Evolutionary conservation across 1,140 invertebrate genomes (phyloP), one percentile per base, ranked within the genome.

Genomic region (Drosophila varians): DNA sequence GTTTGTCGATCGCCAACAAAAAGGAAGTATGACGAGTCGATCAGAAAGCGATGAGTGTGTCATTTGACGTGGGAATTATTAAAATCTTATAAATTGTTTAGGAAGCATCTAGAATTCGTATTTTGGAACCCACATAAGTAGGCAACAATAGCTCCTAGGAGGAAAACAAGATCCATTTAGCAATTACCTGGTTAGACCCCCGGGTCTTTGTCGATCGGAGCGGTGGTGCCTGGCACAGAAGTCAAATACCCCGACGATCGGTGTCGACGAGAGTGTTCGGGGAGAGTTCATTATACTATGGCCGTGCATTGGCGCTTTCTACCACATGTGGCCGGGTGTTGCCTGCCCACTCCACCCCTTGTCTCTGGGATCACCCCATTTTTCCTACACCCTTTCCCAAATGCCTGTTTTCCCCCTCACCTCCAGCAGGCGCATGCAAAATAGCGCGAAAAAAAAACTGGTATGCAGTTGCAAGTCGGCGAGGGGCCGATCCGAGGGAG

Each of bases 371-470:
- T n/a, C 18, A 9, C 45, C 26, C 25, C 45, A 49, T 18, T 31
- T 26, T 36, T 18, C 14, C 25, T 34, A 14, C 23, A 21, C 8
- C 43, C 21, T 23, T 16, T 43, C 21, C 36, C 28, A 19, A 25
- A 11, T 34, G 11, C n/a, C 16, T 57, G 25, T 38, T 19, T 26
- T 11, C 47, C 34, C 46, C 46, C 9, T 19, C 23, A 25, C 46
- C 14, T 14, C 46, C 48, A 57, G 34, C 16, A 21, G 46, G 69
- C 60, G 64, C 77, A 82, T 82, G 77, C 77, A 82, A 82, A 82
- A 82, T 82, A 82, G 74, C 78, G 61, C 74, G 74, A 76, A 60
- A 68, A 71, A 54, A 14, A 75, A 82, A 77, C 74, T 77, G 79
- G 79, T 77, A 83, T 77, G 78, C 76, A 79, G 77, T 58, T 64